Evolutionary conservation across 92 coral and sea anemone species (phyloP), one percentile per base, ranked within the genome.

Genomic region (Epizoanthus scotinus): DNA sequence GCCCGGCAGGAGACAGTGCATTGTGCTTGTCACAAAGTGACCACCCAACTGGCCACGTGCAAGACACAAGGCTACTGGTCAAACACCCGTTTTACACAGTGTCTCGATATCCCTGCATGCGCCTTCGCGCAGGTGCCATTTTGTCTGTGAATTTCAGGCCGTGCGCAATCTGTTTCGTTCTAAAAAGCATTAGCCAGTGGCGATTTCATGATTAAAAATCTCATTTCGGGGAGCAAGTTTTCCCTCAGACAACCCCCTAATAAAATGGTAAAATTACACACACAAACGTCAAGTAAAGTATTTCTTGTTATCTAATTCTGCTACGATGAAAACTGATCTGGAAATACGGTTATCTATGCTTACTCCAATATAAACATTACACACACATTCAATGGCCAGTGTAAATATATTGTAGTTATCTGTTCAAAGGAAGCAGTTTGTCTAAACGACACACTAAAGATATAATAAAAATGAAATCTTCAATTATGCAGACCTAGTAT

Each of bases 111-210:
- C 5, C 31, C 69, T 36, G 47, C 38, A 18, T 14, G 7, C 9
- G n/a, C n/a, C n/a, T n/a, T n/a, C n/a, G n/a, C n/a, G 38, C 81
- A 75, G 81, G 81, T 75, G 81, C 67, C 81, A n/a, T 21, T 59
- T 25, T 58, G 81, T 75, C 81, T 58, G 19, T 27, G 44, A 75
- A 53, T 4, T 17, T 53, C 21, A 21, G 67, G 5, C 15, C 29
- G n/a, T n/a, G 29, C 15, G 36, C 6, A 60, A 17, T 14, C n/a
- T 8, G 34, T 28, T n/a, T 20, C 14, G 25, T 38, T 42, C 20
- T 22, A 14, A 56, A 74, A 75, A 60, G 29, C 67, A 75, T 59
- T 55, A 55, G 42, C 34, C 55, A 22, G 10, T 75, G 55, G 56
- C 40, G 68, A 66, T 25, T 19, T 40, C 54, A 20, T 38, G 40